phyloP scores from a whole-genome alignment of 2,888 invertebrate species.

The Leptinotarsa peninsularis region DNA sequence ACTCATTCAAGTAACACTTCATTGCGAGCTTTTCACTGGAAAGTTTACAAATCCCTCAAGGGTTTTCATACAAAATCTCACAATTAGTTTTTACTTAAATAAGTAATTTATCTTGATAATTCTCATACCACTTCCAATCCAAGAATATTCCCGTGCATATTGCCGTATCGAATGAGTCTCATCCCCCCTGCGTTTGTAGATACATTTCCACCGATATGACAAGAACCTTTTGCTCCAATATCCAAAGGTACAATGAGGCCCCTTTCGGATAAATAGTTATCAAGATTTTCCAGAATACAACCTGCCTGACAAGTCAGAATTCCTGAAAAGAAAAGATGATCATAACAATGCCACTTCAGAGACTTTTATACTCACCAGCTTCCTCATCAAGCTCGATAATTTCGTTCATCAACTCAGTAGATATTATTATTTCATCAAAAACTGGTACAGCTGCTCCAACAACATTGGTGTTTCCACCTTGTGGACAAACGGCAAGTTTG shows the following conservation, averaged over 20 bases:
- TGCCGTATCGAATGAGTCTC: conserved; percentile 88
- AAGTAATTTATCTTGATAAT: background rate
- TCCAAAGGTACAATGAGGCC: conserved; percentile 94
- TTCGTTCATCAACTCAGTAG: conserved; percentile 85
- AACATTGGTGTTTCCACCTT: conserved; percentile 93
- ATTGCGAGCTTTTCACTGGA: too few species aligned
- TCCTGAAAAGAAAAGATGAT: conserved; percentile 68
- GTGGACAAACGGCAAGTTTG: conserved; percentile 88
- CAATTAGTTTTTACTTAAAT: too few species aligned
- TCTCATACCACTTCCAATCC: conserved; percentile 89
- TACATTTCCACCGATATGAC: conserved; percentile 95
- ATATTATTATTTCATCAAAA: conserved; percentile 94
- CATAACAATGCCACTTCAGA: background rate
- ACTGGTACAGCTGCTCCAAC: conserved; percentile 96
- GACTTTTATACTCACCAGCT: conserved; percentile 72
- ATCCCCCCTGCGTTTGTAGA: conserved; percentile 97
- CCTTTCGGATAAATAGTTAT: conserved; percentile 76
- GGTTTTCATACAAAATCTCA: too few species aligned
- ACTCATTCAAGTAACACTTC: too few species aligned
- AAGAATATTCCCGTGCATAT: conserved; percentile 88
- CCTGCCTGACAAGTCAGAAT: conserved; percentile 88
- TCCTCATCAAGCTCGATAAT: conserved; percentile 84
- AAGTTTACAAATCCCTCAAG: too few species aligned
- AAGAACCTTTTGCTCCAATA: conserved; percentile 94
- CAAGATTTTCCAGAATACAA: conserved; percentile 88